Evolutionary conservation across 2,888 invertebrate species (phyloP).

Genomic region (Amiota mariae): DNA sequence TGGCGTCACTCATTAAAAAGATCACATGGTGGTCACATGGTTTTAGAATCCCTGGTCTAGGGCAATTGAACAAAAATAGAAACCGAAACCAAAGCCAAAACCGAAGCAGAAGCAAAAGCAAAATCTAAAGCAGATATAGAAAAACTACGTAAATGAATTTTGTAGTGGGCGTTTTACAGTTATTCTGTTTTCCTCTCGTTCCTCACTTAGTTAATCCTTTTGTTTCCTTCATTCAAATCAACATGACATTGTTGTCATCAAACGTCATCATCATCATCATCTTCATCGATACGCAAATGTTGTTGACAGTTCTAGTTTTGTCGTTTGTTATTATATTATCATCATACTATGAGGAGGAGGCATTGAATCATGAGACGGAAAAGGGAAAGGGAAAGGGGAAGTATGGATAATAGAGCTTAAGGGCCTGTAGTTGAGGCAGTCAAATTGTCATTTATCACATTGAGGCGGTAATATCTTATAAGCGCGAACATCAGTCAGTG

Average conservation of each 20-base stretch:
- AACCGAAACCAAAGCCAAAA: not conserved
- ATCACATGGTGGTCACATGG: not conserved
- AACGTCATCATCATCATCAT: constrained; percentile 11
- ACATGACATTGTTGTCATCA: constrained; percentile 6
- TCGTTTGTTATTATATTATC: not conserved
- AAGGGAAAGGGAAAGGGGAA: not conserved
- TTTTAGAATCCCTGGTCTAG: not conserved
- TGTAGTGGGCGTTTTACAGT: constrained; percentile 13
- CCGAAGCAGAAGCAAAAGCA: not conserved
- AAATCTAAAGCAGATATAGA: not conserved
- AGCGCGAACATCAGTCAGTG: not conserved
- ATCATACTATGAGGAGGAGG: not conserved
- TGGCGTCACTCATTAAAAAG: not conserved
- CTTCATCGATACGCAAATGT: constrained; percentile 8
- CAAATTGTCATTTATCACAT: constrained; percentile 47
- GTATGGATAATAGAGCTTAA: not conserved
- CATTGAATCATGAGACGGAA: too few species aligned
- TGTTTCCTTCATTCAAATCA: not conserved
- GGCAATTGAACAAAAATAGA: not conserved
- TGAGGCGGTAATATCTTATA: constrained; percentile 5
- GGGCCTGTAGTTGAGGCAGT: not conserved
- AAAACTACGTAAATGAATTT: constrained; percentile 10
- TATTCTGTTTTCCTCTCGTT: not conserved
- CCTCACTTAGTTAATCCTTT: not conserved
- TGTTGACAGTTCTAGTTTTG: constrained; percentile 8